Conservation (phyloP, 2,888 invertebrate species). For the Dryocosmus kuriphilus region DNA sequence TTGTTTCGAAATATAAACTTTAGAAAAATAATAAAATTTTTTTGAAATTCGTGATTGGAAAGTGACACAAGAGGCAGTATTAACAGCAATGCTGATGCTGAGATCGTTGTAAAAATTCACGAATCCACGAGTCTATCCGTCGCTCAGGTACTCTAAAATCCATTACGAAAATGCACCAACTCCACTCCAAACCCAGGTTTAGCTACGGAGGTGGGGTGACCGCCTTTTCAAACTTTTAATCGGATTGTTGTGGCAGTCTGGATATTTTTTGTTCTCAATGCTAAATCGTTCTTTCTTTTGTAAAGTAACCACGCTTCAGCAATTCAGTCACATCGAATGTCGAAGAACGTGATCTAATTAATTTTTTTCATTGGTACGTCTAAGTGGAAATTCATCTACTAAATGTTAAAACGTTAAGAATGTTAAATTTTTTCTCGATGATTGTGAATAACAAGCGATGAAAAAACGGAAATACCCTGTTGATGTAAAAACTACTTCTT, state of each 20-base stretch:
- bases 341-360: not conserved
- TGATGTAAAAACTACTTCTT: not conserved
- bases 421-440: not conserved
- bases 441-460: no score
- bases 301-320: not conserved
- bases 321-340: not conserved
- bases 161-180: conserved; percentile 55
- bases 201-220: not conserved
- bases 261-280: not conserved
- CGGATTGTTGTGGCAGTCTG: not conserved
- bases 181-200: not conserved
- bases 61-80: not conserved
- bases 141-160: conserved; percentile 56
- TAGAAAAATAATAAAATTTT: no score
- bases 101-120: conserved; percentile 44
- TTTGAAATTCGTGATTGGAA: not conserved
- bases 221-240: not conserved
- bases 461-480: not conserved
- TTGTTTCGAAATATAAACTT: no score
- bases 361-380: not conserved
- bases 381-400: not conserved
- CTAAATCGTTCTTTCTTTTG: not conserved
- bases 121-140: conserved; percentile 40
- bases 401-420: not conserved
- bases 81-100: not conserved